These are phyloP conservation scores for Pocillopora meandrina DNA, from an alignment of 92 coral and sea anemone species.

Conservation along the genomic window DNA sequence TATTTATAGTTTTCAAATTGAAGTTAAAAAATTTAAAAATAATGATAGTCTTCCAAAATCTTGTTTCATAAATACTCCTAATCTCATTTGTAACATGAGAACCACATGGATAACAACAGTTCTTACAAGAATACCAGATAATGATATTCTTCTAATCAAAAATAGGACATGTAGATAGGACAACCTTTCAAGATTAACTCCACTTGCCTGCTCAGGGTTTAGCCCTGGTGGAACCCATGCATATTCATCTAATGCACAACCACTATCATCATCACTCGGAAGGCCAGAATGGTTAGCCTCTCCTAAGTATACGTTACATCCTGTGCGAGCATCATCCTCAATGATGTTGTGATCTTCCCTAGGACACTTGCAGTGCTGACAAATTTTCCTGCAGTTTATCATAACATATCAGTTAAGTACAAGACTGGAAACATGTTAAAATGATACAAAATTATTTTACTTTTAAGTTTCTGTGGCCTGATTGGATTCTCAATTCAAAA, in stretches of 20 bases:
- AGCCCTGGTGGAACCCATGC: constrained; percentile 99
- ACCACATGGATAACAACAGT: too few relatives aligned
- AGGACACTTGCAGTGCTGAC: constrained; percentile 97
- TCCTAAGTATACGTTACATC: constrained; percentile 83
- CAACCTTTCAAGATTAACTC: too few relatives aligned
- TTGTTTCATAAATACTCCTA: background rate
- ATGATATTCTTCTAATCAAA: background rate
- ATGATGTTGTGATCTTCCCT: constrained; percentile 93
- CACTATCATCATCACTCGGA: constrained; percentile 94
- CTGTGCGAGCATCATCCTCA: constrained; percentile 86
- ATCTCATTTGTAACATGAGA: background rate
- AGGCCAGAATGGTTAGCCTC: constrained; percentile 86
- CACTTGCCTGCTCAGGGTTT: constrained; percentile 87
- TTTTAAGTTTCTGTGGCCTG: background rate
- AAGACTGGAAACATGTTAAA: background rate
- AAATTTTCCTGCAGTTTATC: constrained; percentile 76
- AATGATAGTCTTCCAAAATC: background rate
- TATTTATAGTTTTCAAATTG: background rate
- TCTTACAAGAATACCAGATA: too few relatives aligned
- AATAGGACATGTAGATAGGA: background rate
- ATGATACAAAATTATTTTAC: background rate
- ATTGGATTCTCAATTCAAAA: background rate
- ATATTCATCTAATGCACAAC: constrained; percentile 97
- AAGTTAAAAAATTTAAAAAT: background rate
- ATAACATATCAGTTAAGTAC: background rate